These are phyloP conservation scores for Mirounga angustirostris DNA, from an alignment of 2,113 vertebrate genomes.

Conservation along the genomic window DNA sequence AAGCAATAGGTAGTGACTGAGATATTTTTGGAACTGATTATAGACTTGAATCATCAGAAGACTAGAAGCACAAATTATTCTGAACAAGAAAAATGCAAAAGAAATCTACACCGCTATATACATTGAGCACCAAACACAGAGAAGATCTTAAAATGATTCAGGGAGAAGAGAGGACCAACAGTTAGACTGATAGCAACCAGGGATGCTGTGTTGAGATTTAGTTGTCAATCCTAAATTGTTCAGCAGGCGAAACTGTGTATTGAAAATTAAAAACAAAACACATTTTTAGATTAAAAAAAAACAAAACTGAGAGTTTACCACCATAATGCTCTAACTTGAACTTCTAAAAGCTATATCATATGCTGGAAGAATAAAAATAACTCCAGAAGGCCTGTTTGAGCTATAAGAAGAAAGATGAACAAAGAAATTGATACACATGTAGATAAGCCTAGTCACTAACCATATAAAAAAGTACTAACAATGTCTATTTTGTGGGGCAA, in stretches of 20 bases:
- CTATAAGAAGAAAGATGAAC: background rate
- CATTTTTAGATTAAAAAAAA: background rate
- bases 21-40: background rate
- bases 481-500: background rate
- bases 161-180: background rate
- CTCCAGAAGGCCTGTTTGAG: background rate
- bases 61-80: background rate
- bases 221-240: background rate
- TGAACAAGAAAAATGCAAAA: background rate
- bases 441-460: background rate
- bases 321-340: background rate
- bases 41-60: background rate
- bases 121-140: background rate
- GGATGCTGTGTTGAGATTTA: background rate
- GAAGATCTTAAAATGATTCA: background rate
- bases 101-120: background rate
- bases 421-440: background rate
- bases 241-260: background rate
- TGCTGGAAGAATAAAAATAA: background rate
- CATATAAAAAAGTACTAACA: background rate
- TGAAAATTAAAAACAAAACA: background rate
- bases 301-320: background rate
- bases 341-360: background rate
- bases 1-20: background rate
- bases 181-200: background rate